Base-by-base conservation (phyloP, 2,888 invertebrate genomes). In the Pyrrhosoma nymphula region DNA sequence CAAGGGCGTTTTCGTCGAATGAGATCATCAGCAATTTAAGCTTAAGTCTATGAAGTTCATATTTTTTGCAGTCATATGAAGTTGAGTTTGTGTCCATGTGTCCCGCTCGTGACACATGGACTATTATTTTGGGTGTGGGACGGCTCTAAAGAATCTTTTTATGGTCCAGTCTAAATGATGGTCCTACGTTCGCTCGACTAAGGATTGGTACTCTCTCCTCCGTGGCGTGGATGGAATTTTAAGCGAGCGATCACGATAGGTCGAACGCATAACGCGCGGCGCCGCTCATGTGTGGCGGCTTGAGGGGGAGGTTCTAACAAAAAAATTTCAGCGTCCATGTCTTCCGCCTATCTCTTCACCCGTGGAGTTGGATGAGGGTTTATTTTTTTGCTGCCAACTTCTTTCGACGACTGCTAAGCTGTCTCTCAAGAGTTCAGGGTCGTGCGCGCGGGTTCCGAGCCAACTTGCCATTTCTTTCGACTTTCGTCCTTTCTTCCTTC, bases 311-410 rank as follows among this genome's bases (percentile, higher is more conserved):
- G 4, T 82, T 35, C 35, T 14, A 35, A 35, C n/a, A 82, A 82
- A 82, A 82, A 82, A 82, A 82, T 35, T 0, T 14, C 26, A 0
- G 82, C 82, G 82, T 82, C 82, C 82, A 30, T 30, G 82, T 35
- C 82, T 82, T 82, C 82, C 82, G 82, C 82, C 35, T 30, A 82
- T 82, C 82, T 30, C 82, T 82, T 82, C 82, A 35, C 30, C 82
- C 82, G 35, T 35, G 82, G 82, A 26, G 26, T 3, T 23, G 35
- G 14, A 82, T 47, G 47, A 47, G 47, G 47, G 47, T 47, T 47
- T 47, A 8, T 82, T 82, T 82, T 82, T 60, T 60, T 14, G 35
- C 82, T 18, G 16, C 82, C 82, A 14, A 82, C 8, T 18, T 30
- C 16, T 82, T 35, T 82, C 82, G 14, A 3, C 82, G 82, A 82